phyloP scores from a whole-genome alignment of 2,888 invertebrate species.

The Agonopterix arenella region DNA sequence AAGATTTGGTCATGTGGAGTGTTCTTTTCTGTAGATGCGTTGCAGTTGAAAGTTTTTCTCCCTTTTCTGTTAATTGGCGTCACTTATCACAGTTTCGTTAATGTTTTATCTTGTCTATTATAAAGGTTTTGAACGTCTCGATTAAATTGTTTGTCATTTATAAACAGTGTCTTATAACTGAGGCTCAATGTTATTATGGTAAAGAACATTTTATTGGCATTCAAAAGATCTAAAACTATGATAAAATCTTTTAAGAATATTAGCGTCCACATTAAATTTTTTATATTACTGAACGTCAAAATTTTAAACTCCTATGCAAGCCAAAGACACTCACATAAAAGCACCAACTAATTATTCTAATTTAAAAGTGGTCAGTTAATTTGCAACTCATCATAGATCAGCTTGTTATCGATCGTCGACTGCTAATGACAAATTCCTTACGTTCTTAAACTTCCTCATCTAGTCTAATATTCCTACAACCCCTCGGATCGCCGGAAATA shows the following conservation, averaged over 20 bases:
- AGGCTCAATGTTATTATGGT: background rate
- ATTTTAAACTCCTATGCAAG: background rate
- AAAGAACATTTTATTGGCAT: background rate
- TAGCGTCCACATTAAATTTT: too few relatives aligned
- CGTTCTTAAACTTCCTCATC: too few relatives aligned
- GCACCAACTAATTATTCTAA: too few relatives aligned
- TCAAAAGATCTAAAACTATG: background rate
- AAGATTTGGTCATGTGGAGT: too few relatives aligned
- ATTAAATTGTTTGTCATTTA: slow-evolving; percentile 19
- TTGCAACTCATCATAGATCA: too few relatives aligned
- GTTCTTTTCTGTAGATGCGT: too few relatives aligned
- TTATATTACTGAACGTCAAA: background rate
- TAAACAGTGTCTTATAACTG: background rate
- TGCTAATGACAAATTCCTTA: too few relatives aligned
- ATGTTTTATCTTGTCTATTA: slow-evolving; percentile 25
- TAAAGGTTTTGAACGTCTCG: slow-evolving; percentile 21
- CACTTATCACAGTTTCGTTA: slow-evolving; percentile 53
- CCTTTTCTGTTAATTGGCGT: slow-evolving; percentile 49
- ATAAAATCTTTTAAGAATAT: background rate
- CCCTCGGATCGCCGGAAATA: too few relatives aligned
- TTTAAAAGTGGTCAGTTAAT: too few relatives aligned
- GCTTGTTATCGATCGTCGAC: too few relatives aligned
- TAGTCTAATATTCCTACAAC: too few relatives aligned
- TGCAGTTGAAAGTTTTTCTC: slow-evolving; percentile 32
- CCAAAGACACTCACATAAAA: too few relatives aligned